Conservation (phyloP, 2,797 vertebrate species). For the Poecilia picta region DNA sequence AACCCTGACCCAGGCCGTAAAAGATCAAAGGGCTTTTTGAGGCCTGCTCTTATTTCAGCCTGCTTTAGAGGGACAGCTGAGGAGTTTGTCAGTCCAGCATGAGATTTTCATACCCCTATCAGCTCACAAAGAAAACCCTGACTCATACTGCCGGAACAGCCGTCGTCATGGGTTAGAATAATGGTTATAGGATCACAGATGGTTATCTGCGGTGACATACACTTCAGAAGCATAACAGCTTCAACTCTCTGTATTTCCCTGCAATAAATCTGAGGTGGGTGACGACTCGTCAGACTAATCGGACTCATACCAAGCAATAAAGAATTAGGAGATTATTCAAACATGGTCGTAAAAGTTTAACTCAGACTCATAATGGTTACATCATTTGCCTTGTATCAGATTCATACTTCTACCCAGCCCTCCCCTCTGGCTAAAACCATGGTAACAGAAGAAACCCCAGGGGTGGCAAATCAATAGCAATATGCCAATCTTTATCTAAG, state of each 20-base stretch:
- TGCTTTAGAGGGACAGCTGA: conserved; percentile 81
- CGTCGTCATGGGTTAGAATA: conserved; percentile 66
- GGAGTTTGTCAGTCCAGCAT: conserved; percentile 77
- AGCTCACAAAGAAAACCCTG: conserved; percentile 59
- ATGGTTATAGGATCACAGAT: conserved; percentile 72
- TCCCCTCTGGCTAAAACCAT: conserved; percentile 65
- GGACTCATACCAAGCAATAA: conserved; percentile 22
- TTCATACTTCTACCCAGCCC: conserved; percentile 38
- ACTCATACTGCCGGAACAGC: conserved; percentile 50
- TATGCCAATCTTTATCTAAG: conserved; percentile 82
- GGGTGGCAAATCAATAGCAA: conserved; percentile 81
- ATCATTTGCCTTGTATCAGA: conserved; percentile 62
- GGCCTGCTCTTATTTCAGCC: conserved; percentile 81
- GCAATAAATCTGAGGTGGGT: conserved; percentile 42
- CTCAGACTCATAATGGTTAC: conserved; percentile 57
- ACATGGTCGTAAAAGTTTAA: conserved; percentile 43
- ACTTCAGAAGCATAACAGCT: conserved; percentile 37
- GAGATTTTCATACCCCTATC: conserved; percentile 70
- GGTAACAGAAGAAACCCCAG: conserved; percentile 76
- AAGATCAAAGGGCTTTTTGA: conserved; percentile 87
- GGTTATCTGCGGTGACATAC: conserved; percentile 61
- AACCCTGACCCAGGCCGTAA: conserved; percentile 83
- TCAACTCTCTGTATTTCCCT: conserved; percentile 23
- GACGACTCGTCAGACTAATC: conserved; percentile 41
- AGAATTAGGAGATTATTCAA: conserved; percentile 49